Conservation (phyloP, 1,140 invertebrate genomes). For the Trichomalopsis sarcophagae region DNA sequence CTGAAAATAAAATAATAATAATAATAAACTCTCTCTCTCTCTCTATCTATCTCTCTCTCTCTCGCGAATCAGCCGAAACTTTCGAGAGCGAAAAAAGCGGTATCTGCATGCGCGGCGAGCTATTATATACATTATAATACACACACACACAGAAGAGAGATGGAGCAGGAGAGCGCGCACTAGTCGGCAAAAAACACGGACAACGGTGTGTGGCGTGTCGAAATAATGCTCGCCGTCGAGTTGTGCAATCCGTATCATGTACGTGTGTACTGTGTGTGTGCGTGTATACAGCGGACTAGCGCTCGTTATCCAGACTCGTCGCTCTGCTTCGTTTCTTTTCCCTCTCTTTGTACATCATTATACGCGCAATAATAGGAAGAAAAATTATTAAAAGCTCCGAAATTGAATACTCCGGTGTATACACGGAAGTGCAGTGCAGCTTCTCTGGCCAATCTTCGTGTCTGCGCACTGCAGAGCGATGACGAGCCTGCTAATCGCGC, state of each 20-base stretch:
- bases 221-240: slow-evolving; percentile 40
- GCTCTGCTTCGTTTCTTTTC: background rate
- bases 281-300: background rate
- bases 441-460: no score
- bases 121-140: background rate
- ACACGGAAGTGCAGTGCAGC: no score
- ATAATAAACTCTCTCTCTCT: background rate
- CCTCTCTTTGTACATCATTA: background rate
- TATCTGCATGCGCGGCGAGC: background rate
- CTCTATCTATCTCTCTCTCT: no score
- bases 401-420: background rate
- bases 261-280: background rate
- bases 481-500: background rate
- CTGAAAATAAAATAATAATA: background rate
- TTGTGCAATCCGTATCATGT: slow-evolving; percentile 23
- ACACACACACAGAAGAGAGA: background rate
- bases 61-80: background rate
- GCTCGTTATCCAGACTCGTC: background rate
- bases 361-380: background rate
- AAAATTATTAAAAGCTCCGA: background rate
- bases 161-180: background rate
- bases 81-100: background rate
- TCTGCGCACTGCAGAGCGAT: no score
- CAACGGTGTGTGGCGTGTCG: slow-evolving; percentile 33
- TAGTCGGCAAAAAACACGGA: background rate